These are phyloP conservation scores for Patella depressa DNA, from an alignment of 2,888 invertebrate species.

Conservation along the genomic window DNA sequence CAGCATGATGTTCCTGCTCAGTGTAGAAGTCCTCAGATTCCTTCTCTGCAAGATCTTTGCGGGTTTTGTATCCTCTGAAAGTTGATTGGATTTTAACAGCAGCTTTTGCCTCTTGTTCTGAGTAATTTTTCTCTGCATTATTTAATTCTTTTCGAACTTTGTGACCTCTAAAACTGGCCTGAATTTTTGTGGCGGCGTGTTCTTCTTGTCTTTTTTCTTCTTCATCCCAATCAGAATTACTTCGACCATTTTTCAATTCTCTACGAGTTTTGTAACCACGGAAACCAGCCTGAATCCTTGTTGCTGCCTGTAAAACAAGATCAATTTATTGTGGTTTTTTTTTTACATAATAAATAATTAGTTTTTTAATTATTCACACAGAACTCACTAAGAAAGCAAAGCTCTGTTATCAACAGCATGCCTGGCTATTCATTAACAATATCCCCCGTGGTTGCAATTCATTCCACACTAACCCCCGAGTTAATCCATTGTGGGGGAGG, in stretches of 20 bases:
- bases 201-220: background rate
- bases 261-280: constrained; percentile 32
- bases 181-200: constrained; percentile 21
- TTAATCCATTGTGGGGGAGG: no score
- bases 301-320: constrained; percentile 20
- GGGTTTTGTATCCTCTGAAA: constrained; percentile 1
- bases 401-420: no score
- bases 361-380: no score
- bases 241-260: constrained; percentile 8
- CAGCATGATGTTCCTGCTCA: constrained; percentile 34
- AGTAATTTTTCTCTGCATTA: constrained; percentile 1
- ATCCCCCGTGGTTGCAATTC: no score
- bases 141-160: constrained; percentile 24
- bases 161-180: constrained; percentile 31
- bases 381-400: no score
- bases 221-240: no score
- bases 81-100: background rate
- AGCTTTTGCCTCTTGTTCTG: background rate
- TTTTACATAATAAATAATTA: no score
- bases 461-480: no score
- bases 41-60: background rate
- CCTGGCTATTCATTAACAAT: no score
- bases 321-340: no score
- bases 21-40: constrained; percentile 9
- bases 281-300: constrained; percentile 27